Evolutionary conservation across 2,113 vertebrate genomes (phyloP).

Genomic region (Aegithalos caudatus): DNA sequence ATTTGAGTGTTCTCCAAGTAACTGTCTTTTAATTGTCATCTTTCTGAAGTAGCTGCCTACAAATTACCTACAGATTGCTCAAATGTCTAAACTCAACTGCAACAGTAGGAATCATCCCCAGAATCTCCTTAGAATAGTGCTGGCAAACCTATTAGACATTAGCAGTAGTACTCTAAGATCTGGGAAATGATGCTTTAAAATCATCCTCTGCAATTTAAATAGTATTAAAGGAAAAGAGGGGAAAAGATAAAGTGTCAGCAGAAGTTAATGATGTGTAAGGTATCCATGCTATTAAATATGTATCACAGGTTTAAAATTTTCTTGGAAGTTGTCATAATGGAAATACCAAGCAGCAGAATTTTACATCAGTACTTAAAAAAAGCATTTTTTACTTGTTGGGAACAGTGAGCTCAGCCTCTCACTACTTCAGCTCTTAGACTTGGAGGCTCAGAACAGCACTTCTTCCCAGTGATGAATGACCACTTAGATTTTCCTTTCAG

Average conservation of each 20-base stretch:
- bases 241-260: not conserved
- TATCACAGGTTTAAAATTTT: not conserved
- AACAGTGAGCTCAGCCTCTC: not conserved
- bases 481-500: conserved; percentile 29
- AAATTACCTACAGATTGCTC: not conserved
- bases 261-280: not conserved
- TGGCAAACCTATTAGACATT: not conserved
- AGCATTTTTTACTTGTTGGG: not conserved
- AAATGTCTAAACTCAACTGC: not conserved
- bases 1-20: not conserved
- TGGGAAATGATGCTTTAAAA: not conserved
- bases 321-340: not conserved
- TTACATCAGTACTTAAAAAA: not conserved
- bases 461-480: conserved; percentile 25
- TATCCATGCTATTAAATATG: not conserved
- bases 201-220: not conserved
- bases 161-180: not conserved
- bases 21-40: not conserved
- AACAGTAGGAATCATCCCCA: not conserved
- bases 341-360: not conserved
- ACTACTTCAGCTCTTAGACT: not conserved
- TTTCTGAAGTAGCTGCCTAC: not conserved
- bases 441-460: not conserved
- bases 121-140: not conserved
- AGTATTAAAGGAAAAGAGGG: not conserved